A percentile compares a stretch with the other conserved stretches of the same genome.
phyloP scores from a whole-genome alignment of 2,797 vertebrate species.

The Nannoperca australis region DNA sequence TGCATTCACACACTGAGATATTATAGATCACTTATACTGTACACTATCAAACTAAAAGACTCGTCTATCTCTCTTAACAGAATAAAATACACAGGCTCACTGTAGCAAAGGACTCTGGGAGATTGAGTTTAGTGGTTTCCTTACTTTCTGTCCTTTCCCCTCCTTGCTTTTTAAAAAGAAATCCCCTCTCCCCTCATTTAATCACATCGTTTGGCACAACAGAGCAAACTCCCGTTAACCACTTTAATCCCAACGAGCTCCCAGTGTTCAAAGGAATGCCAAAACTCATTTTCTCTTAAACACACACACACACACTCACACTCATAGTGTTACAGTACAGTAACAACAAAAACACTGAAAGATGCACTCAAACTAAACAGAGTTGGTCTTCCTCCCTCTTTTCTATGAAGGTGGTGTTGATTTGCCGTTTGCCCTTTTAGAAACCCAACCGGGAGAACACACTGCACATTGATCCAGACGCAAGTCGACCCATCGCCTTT shows the following conservation, averaged over 20 bases:
- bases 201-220: conserved; percentile 7
- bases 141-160: conserved; percentile 13
- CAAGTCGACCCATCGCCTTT: background rate
- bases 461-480: background rate
- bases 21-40: conserved; percentile 50
- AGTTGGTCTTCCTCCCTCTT: conserved; percentile 23
- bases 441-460: background rate
- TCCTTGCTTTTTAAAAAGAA: background rate
- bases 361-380: conserved; percentile 21
- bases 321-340: conserved; percentile 48
- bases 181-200: background rate
- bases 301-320: conserved; percentile 24
- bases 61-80: conserved; percentile 54
- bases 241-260: conserved; percentile 52
- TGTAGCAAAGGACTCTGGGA: conserved; percentile 82
- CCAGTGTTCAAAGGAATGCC: conserved; percentile 65
- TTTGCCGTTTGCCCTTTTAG: background rate
- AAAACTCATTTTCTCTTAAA: background rate
- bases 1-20: conserved; percentile 72
- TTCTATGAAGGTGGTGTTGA: background rate
- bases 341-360: conserved; percentile 49
- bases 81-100: conserved; percentile 76
- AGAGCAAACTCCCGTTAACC: conserved; percentile 33
- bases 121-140: conserved; percentile 77
- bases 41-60: conserved; percentile 46